A percentile compares a stretch with the other conserved stretches of the same genome.
These are phyloP conservation scores for Dorcus parallelipipedus DNA, from an alignment of 2,888 invertebrate genomes.

Conservation along the genomic window DNA sequence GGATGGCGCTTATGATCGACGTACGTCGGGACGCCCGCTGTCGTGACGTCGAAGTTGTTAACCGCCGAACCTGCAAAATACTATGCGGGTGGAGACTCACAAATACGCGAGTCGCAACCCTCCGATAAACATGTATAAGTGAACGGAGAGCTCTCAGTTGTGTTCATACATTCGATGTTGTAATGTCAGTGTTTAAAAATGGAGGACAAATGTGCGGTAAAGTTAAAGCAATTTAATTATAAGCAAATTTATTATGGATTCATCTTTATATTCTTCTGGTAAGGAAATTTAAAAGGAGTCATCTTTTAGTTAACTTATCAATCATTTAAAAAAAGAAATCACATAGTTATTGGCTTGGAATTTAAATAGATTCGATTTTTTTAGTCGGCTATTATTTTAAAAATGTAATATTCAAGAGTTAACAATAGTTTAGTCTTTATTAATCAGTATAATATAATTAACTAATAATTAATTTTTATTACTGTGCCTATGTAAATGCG, in stretches of 20 bases:
- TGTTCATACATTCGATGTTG: conserved; percentile 28
- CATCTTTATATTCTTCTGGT: conserved; percentile 46
- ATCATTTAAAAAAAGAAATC: too few relatives aligned
- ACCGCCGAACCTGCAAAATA: conserved; percentile 35
- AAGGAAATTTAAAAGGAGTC: conserved; percentile 26
- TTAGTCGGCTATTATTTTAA: too few relatives aligned
- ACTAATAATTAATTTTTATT: too few relatives aligned
- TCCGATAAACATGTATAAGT: conserved; percentile 29
- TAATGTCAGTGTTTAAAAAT: conserved; percentile 41
- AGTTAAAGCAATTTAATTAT: conserved; percentile 28
- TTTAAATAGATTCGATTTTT: too few relatives aligned
- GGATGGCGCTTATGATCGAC: conserved; percentile 35
- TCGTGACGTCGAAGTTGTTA: conserved; percentile 34
- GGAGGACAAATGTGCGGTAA: conserved; percentile 33
- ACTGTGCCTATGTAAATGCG: too few relatives aligned
- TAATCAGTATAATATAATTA: too few relatives aligned
- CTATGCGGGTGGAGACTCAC: conserved; percentile 39
- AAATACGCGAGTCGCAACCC: conserved; percentile 27
- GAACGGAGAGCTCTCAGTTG: conserved; percentile 21
- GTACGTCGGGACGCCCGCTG: conserved; percentile 37
- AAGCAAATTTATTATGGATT: conserved; percentile 41
- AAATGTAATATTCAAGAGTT: too few relatives aligned
- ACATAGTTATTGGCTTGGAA: too few relatives aligned
- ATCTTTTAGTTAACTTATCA: too few relatives aligned
- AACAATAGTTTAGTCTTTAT: too few relatives aligned